Conservation (phyloP, 2,888 invertebrate species). For the Micoletzkya japonica region DNA sequence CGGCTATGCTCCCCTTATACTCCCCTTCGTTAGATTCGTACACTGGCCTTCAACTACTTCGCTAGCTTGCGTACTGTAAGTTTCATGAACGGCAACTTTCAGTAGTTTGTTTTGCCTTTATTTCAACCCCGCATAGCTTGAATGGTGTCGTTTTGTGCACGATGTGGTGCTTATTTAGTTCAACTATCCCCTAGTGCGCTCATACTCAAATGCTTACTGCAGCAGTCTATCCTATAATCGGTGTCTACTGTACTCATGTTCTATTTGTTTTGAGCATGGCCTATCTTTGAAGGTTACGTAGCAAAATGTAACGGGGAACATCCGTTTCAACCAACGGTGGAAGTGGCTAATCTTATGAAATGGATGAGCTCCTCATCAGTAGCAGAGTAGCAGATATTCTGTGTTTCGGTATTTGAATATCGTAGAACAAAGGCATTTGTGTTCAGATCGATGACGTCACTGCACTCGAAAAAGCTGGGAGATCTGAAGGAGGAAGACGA, state of each 20-base stretch:
- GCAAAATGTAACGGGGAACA: too few relatives aligned
- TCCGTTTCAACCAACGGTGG: too few relatives aligned
- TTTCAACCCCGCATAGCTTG: neutral
- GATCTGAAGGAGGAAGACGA: constrained; percentile 36
- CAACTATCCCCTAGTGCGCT: neutral
- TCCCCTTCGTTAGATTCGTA: too few relatives aligned
- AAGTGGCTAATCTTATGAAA: too few relatives aligned
- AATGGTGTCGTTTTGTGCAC: neutral
- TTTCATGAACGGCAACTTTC: neutral
- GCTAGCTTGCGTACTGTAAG: neutral
- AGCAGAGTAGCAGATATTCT: too few relatives aligned
- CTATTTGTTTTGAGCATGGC: too few relatives aligned
- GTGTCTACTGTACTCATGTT: neutral
- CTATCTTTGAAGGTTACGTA: too few relatives aligned
- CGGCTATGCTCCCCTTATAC: too few relatives aligned
- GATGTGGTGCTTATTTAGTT: neutral
- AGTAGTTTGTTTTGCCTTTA: neutral
- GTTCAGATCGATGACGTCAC: constrained; percentile 49
- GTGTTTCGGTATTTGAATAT: too few relatives aligned
- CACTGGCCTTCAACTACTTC: neutral
- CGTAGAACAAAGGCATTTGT: too few relatives aligned
- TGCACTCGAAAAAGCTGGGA: constrained; percentile 36
- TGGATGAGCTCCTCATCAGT: too few relatives aligned
- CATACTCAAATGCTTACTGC: neutral
- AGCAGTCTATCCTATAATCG: neutral